A percentile compares a stretch with the other conserved stretches of the same genome.
phyloP scores from a whole-genome alignment of 2,113 vertebrate species.

The Ictalurus punctatus region DNA sequence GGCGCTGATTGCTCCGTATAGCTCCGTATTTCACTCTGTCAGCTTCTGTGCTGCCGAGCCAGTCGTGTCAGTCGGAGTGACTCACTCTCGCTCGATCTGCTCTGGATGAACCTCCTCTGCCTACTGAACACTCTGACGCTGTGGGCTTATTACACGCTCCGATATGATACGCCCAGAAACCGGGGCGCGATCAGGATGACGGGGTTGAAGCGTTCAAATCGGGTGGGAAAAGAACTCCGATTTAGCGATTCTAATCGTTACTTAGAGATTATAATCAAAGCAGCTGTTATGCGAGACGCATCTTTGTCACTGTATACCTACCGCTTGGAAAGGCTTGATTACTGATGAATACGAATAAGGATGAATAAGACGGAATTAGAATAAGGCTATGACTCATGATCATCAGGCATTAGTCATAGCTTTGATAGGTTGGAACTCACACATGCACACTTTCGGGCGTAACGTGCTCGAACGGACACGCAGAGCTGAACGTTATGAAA shows the following conservation, averaged over 20 bases:
- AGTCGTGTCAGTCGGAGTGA: constrained; percentile 31
- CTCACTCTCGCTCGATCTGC: constrained; percentile 38
- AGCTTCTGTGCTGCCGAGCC: constrained; percentile 2
- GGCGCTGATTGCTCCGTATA: not conserved
- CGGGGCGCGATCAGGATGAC: not conserved
- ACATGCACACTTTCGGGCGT: not conserved
- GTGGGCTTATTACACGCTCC: constrained; percentile 48
- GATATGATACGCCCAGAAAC: constrained; percentile 19
- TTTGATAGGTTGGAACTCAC: constrained; percentile 42
- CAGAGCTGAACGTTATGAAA: not conserved
- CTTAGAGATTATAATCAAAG: constrained; percentile 14
- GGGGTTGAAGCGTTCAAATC: not conserved
- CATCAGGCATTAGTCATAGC: constrained; percentile 60
- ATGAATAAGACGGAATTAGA: not conserved
- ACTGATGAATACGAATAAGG: constrained; percentile 18
- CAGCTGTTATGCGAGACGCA: not conserved
- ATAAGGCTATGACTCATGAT: constrained; percentile 60
- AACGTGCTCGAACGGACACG: too few species aligned
- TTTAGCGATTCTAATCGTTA: constrained; percentile 5
- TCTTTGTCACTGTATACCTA: too few species aligned
- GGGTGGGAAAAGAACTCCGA: not conserved
- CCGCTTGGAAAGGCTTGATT: not conserved
- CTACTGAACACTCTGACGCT: constrained; percentile 54
- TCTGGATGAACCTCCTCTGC: constrained; percentile 40
- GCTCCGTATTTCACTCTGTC: not conserved